These are phyloP conservation scores for Planococcus citri DNA, from an alignment of 1,140 invertebrate species.

Conservation along the genomic window DNA sequence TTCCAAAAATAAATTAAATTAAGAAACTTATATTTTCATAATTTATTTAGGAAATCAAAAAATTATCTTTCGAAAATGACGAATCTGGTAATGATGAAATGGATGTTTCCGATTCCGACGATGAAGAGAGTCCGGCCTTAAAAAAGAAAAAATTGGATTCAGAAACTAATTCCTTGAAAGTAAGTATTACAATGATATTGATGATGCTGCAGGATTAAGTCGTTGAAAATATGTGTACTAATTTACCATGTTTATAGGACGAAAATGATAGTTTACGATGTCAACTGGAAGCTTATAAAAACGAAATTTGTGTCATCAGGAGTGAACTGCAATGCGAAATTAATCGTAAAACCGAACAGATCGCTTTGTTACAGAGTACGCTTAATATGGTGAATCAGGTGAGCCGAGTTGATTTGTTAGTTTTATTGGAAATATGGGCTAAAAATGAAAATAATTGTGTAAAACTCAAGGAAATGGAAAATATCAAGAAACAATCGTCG, in stretches of 20 bases:
- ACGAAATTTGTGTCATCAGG: conserved; percentile 64
- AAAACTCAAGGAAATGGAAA: background rate
- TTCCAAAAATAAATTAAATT: background rate
- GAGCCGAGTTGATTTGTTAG: conserved; percentile 12
- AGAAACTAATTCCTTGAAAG: conserved; percentile 30
- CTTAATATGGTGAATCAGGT: conserved; percentile 65
- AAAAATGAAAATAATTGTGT: background rate
- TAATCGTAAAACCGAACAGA: conserved; percentile 55
- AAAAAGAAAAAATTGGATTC: conserved; percentile 34
- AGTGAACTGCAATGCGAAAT: conserved; percentile 52
- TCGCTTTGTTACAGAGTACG: conserved; percentile 59
- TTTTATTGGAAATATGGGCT: too few species aligned
- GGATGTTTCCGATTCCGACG: conserved; percentile 65
- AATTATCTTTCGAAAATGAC: conserved; percentile 6
- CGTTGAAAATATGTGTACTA: background rate
- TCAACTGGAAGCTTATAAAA: conserved; percentile 87
- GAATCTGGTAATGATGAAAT: conserved; percentile 55
- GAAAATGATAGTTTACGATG: conserved; percentile 83
- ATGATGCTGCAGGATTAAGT: background rate
- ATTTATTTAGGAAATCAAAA: conserved; percentile 1
- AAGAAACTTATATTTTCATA: background rate
- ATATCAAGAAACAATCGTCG: background rate
- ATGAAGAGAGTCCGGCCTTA: conserved; percentile 35
- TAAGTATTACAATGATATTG: conserved; percentile 16
- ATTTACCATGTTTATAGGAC: conserved; percentile 42